Base-by-base conservation (phyloP, 2,888 invertebrate genomes). In the Tetranychus truncatus region DNA sequence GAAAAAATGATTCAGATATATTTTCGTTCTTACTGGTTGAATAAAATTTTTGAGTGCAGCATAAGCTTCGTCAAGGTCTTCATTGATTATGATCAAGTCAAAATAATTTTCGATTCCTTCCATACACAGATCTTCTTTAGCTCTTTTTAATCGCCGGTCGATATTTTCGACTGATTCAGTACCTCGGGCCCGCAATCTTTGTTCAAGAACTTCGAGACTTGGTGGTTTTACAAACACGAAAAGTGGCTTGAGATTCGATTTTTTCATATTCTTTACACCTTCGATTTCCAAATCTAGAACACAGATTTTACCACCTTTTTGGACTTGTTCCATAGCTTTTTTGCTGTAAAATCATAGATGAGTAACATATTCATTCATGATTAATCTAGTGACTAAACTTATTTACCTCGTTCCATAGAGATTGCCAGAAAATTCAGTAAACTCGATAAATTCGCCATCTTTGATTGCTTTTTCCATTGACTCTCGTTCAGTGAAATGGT, bases 221-320 rank as follows among this genome's bases (percentile, higher is more conserved):
- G 95, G 97, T n/a, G 97, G 95, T 84, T 91, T 90, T 65, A 99
- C 87, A 82, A 95, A 95, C 34, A 99, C 88, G 78, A 89, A 88
- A 80, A 91, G 84, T 0, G 95, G 91, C 82, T 92, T 87, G 11
- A 96, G 84, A 81, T 90, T 88, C 11, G 84, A 83, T 76, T 87
- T 86, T 81, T 91, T 92, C 15, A 97, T 88, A 83, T 88, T 90
- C 80, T 91, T 91, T 0, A 96, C 95, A 24, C 96, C 97, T 84
- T 96, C 91, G 75, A 92, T 88, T 80, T 97, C 96, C 79, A 97
- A 92, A 82, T 97, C 97, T 78, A 97, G 84, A 1, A 97, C 88
- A 81, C 96, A 96, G 69, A 96, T 88, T 81, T 90, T 90, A 3
- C 95, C 95, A 20, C 88, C 85, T 20, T 85, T 84, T 77, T 88